A percentile compares a stretch with the other conserved stretches of the same genome.
Conservation (phyloP, 2,113 vertebrate genomes). For the Dipodomys merriami region DNA sequence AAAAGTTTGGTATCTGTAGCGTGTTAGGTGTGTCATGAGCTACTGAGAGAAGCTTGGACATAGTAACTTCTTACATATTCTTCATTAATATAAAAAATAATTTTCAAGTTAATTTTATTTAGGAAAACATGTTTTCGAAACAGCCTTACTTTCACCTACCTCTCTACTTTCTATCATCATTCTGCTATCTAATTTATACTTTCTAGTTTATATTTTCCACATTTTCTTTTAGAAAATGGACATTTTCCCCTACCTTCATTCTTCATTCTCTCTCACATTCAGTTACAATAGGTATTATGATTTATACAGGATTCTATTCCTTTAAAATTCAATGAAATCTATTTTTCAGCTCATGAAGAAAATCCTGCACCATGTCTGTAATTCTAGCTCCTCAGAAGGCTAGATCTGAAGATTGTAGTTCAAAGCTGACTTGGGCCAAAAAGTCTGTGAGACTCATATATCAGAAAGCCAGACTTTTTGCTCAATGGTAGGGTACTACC, state of each 20-base stretch:
- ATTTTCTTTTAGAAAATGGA: background rate
- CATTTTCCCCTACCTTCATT: background rate
- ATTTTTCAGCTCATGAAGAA: background rate
- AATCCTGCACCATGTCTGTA: no score
- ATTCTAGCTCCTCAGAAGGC: no score
- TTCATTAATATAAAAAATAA: background rate
- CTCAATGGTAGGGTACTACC: no score
- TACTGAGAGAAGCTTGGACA: background rate
- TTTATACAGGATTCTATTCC: background rate
- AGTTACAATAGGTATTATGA: background rate
- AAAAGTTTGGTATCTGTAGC: background rate
- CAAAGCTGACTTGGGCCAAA: no score
- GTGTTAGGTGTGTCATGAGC: no score
- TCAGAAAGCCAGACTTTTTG: no score
- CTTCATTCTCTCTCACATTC: background rate
- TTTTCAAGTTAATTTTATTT: background rate
- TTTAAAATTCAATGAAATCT: background rate
- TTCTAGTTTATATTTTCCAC: background rate
- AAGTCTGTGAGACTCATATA: no score
- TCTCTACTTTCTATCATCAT: background rate
- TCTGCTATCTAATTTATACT: background rate
- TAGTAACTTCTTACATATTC: background rate
- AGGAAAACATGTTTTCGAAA: background rate
- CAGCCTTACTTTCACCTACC: background rate
- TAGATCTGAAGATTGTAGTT: no score